Evolutionary conservation across 2,113 vertebrate genomes (phyloP).

Genomic region (Irena cyanogastra): DNA sequence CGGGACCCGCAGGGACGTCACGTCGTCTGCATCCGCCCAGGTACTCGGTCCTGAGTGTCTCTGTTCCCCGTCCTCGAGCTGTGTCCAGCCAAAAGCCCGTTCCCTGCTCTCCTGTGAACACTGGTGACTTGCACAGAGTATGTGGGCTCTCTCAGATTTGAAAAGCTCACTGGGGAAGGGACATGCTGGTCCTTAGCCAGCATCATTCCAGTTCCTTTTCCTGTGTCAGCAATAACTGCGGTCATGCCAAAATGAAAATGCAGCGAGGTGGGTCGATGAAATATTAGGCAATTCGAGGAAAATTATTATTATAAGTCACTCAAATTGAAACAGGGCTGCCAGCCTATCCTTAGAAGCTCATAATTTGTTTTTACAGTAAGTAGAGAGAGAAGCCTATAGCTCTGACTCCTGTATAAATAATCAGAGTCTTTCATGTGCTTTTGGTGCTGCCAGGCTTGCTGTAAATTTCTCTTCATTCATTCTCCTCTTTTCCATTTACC

Average conservation of each 20-base stretch:
- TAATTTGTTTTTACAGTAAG: not conserved
- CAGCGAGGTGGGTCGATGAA: not conserved
- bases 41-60: slow-evolving; percentile 55
- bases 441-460: slow-evolving; percentile 41
- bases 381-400: not conserved
- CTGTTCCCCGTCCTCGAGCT: rapidly evolving
- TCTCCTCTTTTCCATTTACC: slow-evolving; percentile 50
- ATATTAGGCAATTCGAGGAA: not conserved
- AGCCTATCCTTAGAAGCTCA: not conserved
- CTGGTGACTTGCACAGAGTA: not conserved
- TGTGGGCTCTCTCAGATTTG: not conserved
- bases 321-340: not conserved
- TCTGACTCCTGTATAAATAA: not conserved
- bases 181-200: rapidly evolving
- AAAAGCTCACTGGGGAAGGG: not conserved
- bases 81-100: not conserved
- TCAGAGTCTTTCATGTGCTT: not conserved
- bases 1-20: slow-evolving; percentile 88
- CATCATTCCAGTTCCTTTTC: not conserved
- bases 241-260: not conserved
- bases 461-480: not conserved
- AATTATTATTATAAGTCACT: not conserved
- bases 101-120: not conserved
- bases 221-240: not conserved
- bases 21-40: slow-evolving; percentile 90